These are phyloP conservation scores for Parambassis ranga DNA, from an alignment of 2,797 vertebrate species.

Conservation along the genomic window DNA sequence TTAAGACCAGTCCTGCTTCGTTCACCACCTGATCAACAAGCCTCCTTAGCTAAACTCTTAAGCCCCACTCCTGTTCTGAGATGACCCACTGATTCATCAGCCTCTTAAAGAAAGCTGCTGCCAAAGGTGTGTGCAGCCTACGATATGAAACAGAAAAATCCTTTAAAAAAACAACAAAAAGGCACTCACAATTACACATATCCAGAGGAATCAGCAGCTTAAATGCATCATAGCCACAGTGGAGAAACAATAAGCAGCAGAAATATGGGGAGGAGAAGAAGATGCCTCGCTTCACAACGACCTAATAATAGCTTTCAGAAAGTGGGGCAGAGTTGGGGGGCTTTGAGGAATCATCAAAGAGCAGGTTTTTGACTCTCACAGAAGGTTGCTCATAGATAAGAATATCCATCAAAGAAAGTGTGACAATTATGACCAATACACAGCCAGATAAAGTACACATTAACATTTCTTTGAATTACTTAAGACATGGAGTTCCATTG, in stretches of 20 bases:
- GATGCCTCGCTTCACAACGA: slow-evolving; percentile 6
- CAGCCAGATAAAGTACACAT: slow-evolving; percentile 17
- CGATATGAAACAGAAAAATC: slow-evolving; percentile 27
- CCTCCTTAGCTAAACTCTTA: slow-evolving; percentile 36
- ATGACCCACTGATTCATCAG: slow-evolving; percentile 15
- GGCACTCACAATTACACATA: background rate
- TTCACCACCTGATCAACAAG: slow-evolving; percentile 6
- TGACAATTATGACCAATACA: slow-evolving; percentile 35
- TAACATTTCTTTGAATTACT: slow-evolving; percentile 46
- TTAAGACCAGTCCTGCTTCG: slow-evolving; percentile 18
- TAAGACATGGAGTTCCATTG: slow-evolving; percentile 21
- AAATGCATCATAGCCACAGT: slow-evolving; percentile 1
- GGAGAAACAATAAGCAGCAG: slow-evolving; percentile 32
- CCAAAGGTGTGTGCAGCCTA: slow-evolving; percentile 36
- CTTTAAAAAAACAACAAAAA: slow-evolving; percentile 17
- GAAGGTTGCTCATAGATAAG: slow-evolving; percentile 43
- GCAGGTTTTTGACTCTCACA: slow-evolving; percentile 33
- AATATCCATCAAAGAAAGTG: slow-evolving; percentile 39
- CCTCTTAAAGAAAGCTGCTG: slow-evolving; percentile 41
- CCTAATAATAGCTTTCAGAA: slow-evolving; percentile 28
- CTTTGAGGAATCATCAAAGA: slow-evolving; percentile 34
- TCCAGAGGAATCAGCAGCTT: slow-evolving; percentile 1
- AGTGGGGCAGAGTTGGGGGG: background rate
- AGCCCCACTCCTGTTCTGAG: slow-evolving; percentile 27
- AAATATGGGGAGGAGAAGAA: slow-evolving; percentile 10